A percentile compares a stretch with the other conserved stretches of the same genome.
These are phyloP conservation scores for Lepilemur septentrionalis DNA, from an alignment of 2,797 vertebrate species.

Conservation along the genomic window DNA sequence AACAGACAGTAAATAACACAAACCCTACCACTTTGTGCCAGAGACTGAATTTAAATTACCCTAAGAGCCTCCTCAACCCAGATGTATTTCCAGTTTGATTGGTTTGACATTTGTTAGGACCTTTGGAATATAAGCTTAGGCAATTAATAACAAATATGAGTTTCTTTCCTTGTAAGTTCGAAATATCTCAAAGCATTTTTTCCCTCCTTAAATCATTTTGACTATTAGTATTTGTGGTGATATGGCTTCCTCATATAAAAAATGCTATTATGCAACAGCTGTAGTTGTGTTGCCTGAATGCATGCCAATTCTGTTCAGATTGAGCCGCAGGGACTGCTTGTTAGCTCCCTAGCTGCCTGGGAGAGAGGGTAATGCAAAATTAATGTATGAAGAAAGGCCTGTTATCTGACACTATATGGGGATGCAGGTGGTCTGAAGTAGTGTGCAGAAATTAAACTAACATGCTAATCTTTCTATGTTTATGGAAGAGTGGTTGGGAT, in stretches of 20 bases:
- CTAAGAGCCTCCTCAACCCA: neutral
- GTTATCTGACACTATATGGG: conserved; percentile 81
- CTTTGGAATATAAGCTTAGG: conserved; percentile 2
- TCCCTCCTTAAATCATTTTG: conserved; percentile 65
- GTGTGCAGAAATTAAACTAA: conserved; percentile 49
- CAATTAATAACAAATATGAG: conserved; percentile 51
- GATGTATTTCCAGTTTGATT: conserved; percentile 25
- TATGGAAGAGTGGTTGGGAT: neutral
- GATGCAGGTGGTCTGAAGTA: conserved; percentile 80
- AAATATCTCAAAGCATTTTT: conserved; percentile 41
- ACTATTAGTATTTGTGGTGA: conserved; percentile 36
- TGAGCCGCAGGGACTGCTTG: conserved; percentile 75
- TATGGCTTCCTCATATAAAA: conserved; percentile 57
- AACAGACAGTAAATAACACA: conserved; percentile 23
- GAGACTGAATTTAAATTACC: conserved; percentile 55
- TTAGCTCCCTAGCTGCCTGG: conserved; percentile 80
- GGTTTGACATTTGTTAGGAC: conserved; percentile 56
- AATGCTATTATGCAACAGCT: conserved; percentile 67
- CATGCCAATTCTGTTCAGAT: conserved; percentile 75
- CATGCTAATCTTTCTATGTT: conserved; percentile 9
- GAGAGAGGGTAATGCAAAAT: conserved; percentile 79
- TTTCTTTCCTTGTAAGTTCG: neutral
- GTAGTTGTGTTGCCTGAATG: conserved; percentile 55
- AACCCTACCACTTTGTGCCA: neutral
- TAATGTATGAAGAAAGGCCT: conserved; percentile 73